Percentiles rank a stretch among this genome's conserved stretches.
Evolutionary conservation across 2,113 vertebrate species (phyloP).

Genomic region (Phyllostomus discolor): DNA sequence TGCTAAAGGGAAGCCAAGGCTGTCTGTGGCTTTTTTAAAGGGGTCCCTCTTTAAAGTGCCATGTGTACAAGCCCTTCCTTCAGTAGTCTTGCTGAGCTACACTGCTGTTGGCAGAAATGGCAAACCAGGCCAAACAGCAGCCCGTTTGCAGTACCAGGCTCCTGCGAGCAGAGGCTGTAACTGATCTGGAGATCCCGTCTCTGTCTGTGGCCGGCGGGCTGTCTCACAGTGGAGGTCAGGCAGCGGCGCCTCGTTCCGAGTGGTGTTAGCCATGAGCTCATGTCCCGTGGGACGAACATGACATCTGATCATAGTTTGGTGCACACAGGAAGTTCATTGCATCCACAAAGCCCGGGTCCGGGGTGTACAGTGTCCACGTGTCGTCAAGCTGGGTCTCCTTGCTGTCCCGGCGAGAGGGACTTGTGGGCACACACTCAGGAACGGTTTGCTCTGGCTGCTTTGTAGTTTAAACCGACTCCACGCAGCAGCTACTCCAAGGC

Average conservation of each 20-base stretch:
- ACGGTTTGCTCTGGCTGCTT: neutral
- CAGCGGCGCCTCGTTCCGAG: neutral
- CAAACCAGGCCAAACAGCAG: neutral
- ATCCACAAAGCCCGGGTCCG: neutral
- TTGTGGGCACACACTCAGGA: neutral
- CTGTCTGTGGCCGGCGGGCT: neutral
- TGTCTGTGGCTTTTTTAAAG: neutral
- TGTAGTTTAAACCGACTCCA: neutral
- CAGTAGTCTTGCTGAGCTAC: neutral
- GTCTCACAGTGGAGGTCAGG: neutral
- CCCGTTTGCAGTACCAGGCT: neutral
- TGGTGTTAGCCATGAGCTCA: neutral
- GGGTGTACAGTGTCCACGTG: neutral
- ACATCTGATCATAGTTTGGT: neutral
- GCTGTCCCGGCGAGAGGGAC: neutral
- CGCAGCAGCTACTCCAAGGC: neutral
- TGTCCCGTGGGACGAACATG: neutral
- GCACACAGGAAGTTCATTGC: neutral
- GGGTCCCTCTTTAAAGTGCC: neutral
- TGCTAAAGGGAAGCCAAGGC: neutral
- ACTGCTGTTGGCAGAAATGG: neutral
- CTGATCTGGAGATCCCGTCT: conserved; percentile 7
- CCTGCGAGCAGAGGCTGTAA: neutral
- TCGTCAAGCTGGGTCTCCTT: neutral
- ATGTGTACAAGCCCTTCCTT: neutral